A percentile compares a stretch with the other conserved stretches of the same genome.
phyloP scores from a whole-genome alignment of 30 jellyfish, hydroid and myxozoan genomes.

The Rhopilema esculentum region DNA sequence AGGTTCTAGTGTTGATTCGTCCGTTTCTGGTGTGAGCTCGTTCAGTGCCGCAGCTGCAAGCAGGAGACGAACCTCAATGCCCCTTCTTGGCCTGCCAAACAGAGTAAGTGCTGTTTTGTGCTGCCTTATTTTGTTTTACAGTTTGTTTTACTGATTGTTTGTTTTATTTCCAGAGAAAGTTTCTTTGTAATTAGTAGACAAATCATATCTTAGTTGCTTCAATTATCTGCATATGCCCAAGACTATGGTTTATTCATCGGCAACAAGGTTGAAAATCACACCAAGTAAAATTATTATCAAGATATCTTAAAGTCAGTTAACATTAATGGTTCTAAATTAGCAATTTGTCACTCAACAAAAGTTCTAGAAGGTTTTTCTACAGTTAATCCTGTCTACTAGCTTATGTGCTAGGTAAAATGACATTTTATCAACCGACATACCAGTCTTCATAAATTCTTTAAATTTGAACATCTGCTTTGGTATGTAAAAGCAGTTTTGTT shows the following conservation, averaged over 20 bases:
- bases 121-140: neutral
- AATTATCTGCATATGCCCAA: no score
- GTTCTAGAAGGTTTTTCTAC: no score
- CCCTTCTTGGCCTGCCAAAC: constrained; percentile 84
- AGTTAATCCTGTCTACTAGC: no score
- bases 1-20: constrained; percentile 84
- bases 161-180: neutral
- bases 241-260: no score
- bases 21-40: constrained; percentile 50
- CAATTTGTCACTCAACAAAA: no score
- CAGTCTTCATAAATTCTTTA: neutral
- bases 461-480: neutral
- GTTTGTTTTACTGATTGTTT: neutral
- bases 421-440: neutral
- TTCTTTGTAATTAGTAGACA: no score
- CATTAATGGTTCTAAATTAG: no score
- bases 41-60: constrained; percentile 56
- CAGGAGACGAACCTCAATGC: constrained; percentile 88
- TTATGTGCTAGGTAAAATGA: neutral
- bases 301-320: no score
- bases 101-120: constrained; percentile 68
- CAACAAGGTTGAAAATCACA: no score
- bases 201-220: no score
- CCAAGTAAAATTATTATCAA: no score
- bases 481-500: no score